Evolutionary conservation across 2,888 invertebrate species (phyloP).

Genomic region (Acrobasis consociella): DNA sequence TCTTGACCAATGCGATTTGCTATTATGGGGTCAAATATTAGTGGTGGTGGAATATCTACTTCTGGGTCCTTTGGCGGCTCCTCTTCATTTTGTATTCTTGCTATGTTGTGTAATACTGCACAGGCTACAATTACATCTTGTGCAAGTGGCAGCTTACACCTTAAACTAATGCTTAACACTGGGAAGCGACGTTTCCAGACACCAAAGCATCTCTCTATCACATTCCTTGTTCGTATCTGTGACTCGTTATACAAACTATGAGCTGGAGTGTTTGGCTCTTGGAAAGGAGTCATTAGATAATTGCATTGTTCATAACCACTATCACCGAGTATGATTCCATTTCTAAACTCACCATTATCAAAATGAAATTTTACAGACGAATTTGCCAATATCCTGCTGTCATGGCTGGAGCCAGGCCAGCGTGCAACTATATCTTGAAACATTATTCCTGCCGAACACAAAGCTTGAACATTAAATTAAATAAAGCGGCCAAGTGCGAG

Average conservation of each 20-base stretch:
- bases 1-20: neutral
- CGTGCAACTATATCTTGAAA: neutral
- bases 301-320: neutral
- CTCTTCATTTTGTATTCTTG: neutral
- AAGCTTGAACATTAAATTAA: conserved; percentile 2
- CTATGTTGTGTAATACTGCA: conserved; percentile 26
- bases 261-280: neutral
- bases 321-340: conserved; percentile 1
- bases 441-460: neutral
- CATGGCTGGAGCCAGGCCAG: neutral
- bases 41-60: neutral
- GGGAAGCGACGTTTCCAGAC: too few relatives aligned
- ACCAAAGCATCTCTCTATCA: too few relatives aligned
- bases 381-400: neutral
- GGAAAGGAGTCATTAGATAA: neutral
- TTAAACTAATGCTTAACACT: conserved; percentile 1
- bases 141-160: conserved; percentile 51
- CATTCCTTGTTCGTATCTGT: neutral
- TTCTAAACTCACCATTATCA: neutral
- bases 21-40: neutral
- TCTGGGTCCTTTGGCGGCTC: neutral
- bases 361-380: too few relatives aligned
- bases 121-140: conserved; percentile 19
- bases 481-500: too few relatives aligned
- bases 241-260: neutral